These are phyloP conservation scores for Mesochorus sp. DNA, from an alignment of 2,888 invertebrate genomes.

Conservation along the genomic window DNA sequence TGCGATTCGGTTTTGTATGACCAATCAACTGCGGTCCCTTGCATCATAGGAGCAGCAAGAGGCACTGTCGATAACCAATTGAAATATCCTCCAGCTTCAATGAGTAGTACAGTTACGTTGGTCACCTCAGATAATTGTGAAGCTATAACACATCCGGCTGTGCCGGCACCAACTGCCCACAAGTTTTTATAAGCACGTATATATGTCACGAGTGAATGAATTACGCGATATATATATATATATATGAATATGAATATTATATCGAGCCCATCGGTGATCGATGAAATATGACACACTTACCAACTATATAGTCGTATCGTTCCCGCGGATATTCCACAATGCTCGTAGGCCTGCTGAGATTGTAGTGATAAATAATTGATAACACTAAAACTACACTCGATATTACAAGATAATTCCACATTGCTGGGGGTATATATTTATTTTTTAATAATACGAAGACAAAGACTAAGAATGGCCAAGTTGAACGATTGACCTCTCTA, in stretches of 20 bases:
- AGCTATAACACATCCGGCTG: constrained; percentile 88
- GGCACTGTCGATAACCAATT: constrained; percentile 87
- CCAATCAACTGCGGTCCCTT: constrained; percentile 88
- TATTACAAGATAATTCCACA: constrained; percentile 76
- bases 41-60: constrained; percentile 87
- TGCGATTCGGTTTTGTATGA: constrained; percentile 86
- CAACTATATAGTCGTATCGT: constrained; percentile 78
- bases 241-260: neutral
- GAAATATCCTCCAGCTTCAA: constrained; percentile 89
- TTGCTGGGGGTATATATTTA: no score
- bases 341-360: constrained; percentile 71
- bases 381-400: constrained; percentile 69
- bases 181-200: neutral
- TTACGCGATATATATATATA: no score
- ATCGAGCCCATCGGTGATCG: neutral
- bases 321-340: constrained; percentile 72
- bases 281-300: constrained; percentile 67
- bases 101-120: constrained; percentile 84
- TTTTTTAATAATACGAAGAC: no score
- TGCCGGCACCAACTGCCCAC: constrained; percentile 87
- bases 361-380: constrained; percentile 74
- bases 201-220: neutral
- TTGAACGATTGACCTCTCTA: constrained; percentile 45
- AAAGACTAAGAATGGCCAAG: constrained; percentile 3
- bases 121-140: constrained; percentile 85